A percentile compares a stretch with the other conserved stretches of the same genome.
phyloP scores from a whole-genome alignment of 1,140 invertebrate genomes.

The Leptopilina boulardi region DNA sequence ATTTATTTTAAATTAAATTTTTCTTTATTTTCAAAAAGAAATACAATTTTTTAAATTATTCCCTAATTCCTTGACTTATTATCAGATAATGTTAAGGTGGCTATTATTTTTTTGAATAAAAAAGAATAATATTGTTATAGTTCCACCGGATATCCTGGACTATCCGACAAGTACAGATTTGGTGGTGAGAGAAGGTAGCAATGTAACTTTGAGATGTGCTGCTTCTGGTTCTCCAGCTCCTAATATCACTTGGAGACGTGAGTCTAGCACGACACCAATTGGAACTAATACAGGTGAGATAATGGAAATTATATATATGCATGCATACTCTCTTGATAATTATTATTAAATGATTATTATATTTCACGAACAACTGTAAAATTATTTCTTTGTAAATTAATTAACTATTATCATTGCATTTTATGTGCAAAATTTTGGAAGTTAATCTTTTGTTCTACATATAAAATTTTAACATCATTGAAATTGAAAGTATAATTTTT shows the following conservation, averaged over 20 bases:
- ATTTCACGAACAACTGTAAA: not conserved
- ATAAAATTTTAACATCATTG: too few relatives aligned
- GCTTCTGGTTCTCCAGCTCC: constrained; percentile 88
- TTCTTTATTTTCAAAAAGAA: too few relatives aligned
- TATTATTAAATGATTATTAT: not conserved
- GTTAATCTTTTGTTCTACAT: too few relatives aligned
- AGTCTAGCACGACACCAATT: constrained; percentile 82
- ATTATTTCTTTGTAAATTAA: not conserved
- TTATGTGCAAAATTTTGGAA: too few relatives aligned
- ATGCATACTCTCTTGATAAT: not conserved
- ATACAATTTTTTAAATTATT: too few relatives aligned
- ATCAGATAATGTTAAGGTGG: too few relatives aligned
- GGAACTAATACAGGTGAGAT: constrained; percentile 78
- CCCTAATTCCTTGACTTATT: too few relatives aligned
- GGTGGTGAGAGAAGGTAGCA: constrained; percentile 89
- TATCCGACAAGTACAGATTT: constrained; percentile 91
- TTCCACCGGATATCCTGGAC: constrained; percentile 91
- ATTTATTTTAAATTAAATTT: too few relatives aligned
- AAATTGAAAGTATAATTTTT: too few relatives aligned
- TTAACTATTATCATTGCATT: too few relatives aligned
- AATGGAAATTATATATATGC: not conserved
- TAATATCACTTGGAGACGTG: constrained; percentile 88
- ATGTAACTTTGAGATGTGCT: constrained; percentile 88
- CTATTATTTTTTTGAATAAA: not conserved
- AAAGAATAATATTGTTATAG: constrained; percentile 76